These are phyloP conservation scores for Akabosia matsudoensis DNA, from an alignment of 1,140 invertebrate species.

Conservation along the genomic window DNA sequence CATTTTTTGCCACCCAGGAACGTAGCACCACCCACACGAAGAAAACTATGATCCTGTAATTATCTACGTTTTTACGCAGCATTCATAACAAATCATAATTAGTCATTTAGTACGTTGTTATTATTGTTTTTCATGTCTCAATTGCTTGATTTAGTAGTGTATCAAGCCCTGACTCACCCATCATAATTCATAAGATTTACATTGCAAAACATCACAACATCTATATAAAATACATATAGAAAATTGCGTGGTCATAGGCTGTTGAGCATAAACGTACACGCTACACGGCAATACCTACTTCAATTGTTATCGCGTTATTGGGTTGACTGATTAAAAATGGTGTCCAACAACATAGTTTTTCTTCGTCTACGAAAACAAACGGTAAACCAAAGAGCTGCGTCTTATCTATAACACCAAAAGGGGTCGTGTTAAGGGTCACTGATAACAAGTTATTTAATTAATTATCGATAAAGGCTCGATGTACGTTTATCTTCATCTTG, in stretches of 20 bases:
- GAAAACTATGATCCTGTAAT: neutral
- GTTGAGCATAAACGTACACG: neutral
- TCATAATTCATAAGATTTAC: neutral
- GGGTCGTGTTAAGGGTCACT: conserved; percentile 10
- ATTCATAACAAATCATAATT: neutral
- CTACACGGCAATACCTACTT: neutral
- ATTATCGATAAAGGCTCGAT: neutral
- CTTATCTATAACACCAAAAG: neutral
- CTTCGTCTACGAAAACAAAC: neutral
- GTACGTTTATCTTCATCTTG: no score
- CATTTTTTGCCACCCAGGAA: neutral
- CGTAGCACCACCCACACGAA: neutral
- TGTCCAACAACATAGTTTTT: neutral
- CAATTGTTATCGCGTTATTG: neutral
- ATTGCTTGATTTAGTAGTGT: neutral
- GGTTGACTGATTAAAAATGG: neutral
- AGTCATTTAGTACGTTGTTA: conserved; percentile 2
- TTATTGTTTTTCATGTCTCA: conserved; percentile 14
- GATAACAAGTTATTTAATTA: neutral
- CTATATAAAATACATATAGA: neutral
- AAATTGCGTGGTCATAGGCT: conserved; percentile 11
- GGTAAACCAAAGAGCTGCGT: neutral
- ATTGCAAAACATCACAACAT: neutral
- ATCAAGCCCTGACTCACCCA: neutral
- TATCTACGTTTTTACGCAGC: neutral